phyloP scores from a whole-genome alignment of 2,888 invertebrate genomes.

The Hetaerina titia region DNA sequence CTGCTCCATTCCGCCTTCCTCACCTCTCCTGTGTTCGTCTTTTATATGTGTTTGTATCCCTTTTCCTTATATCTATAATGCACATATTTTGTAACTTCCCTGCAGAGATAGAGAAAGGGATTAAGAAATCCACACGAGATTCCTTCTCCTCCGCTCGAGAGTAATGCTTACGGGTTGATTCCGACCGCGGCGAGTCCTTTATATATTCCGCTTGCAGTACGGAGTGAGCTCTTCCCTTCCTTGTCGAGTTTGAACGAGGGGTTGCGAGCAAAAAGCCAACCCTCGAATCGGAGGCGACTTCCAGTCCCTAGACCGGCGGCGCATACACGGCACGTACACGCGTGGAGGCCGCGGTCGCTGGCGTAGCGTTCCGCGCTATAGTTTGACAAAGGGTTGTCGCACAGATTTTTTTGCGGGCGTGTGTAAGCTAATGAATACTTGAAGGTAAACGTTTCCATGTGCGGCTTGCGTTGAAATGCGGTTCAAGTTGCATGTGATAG shows the following conservation, averaged over 20 bases:
- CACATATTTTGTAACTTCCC: background rate
- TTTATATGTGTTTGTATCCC: no score
- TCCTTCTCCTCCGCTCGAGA: background rate
- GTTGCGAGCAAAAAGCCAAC: slow-evolving; percentile 33
- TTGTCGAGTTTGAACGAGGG: background rate
- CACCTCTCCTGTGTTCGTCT: no score
- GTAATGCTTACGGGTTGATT: slow-evolving; percentile 12
- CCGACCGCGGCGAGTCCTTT: slow-evolving; percentile 15
- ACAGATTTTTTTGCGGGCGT: background rate
- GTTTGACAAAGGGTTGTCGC: background rate
- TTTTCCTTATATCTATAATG: background rate
- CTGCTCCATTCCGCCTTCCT: no score
- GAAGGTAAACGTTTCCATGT: background rate
- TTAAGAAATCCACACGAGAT: slow-evolving; percentile 9
- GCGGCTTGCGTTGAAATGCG: background rate
- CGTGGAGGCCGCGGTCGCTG: background rate
- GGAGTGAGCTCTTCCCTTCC: slow-evolving; percentile 4
- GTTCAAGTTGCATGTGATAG: background rate
- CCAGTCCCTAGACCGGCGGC: background rate
- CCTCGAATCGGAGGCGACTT: slow-evolving; percentile 15
- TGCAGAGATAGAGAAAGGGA: background rate
- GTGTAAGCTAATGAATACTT: background rate
- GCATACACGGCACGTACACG: background rate
- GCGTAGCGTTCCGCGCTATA: background rate
- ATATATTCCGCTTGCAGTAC: slow-evolving; percentile 33